phyloP scores from a whole-genome alignment of 2,113 vertebrate genomes.

The Cygnus buccinator region DNA sequence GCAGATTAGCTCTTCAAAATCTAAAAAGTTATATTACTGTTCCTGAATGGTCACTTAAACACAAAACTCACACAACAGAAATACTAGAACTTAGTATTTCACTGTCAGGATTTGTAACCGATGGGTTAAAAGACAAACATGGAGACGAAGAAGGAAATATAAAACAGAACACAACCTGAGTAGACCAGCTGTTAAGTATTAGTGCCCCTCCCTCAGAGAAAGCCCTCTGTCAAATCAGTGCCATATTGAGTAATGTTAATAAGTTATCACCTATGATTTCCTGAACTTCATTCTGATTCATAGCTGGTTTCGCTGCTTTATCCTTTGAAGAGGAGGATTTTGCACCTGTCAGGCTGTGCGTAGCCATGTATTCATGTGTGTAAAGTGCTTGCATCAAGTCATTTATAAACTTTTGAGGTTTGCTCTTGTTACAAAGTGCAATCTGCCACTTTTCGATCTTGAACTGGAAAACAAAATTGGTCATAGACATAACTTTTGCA shows the following conservation, averaged over 20 bases:
- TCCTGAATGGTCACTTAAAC: background rate
- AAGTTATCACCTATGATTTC: constrained; percentile 79
- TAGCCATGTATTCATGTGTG: constrained; percentile 80
- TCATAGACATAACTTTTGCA: background rate
- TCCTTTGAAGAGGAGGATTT: constrained; percentile 81
- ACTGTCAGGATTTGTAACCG: background rate
- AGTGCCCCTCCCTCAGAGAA: background rate
- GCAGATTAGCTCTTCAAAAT: background rate
- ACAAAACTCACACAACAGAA: background rate
- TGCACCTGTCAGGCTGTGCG: constrained; percentile 79
- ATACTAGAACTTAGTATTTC: background rate
- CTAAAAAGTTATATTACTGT: background rate
- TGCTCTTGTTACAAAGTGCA: constrained; percentile 80
- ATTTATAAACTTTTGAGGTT: constrained; percentile 82
- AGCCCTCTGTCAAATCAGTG: constrained; percentile 21
- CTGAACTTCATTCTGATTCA: constrained; percentile 83
- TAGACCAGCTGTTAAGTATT: background rate
- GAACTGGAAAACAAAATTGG: constrained; percentile 77
- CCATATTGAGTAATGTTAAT: background rate
- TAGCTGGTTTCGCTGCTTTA: constrained; percentile 80
- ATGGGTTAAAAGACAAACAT: background rate
- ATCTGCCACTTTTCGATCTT: constrained; percentile 83
- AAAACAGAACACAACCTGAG: constrained; percentile 8
- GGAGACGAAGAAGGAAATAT: background rate
- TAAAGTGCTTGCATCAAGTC: constrained; percentile 83